Conservation (phyloP, 2,113 vertebrate genomes). For the Phaethon lepturus region DNA sequence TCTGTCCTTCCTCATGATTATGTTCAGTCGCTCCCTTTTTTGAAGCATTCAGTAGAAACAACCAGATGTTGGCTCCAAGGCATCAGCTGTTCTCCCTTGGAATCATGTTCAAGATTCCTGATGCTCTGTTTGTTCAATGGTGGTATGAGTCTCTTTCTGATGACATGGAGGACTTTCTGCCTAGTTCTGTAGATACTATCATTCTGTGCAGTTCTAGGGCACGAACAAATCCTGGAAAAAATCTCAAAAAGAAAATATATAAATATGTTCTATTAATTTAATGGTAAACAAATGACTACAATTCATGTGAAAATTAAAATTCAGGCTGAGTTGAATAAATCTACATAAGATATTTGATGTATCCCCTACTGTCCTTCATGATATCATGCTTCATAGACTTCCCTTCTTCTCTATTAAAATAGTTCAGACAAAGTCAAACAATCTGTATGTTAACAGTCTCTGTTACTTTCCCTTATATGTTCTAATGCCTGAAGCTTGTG, state of each 20-base stretch:
- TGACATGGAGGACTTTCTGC: not conserved
- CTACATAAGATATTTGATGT: fast-evolving
- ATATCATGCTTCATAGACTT: not conserved
- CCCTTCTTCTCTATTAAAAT: not conserved
- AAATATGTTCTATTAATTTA: not conserved
- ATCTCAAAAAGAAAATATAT: not conserved
- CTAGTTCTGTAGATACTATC: not conserved
- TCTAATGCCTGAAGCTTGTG: not conserved
- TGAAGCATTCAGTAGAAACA: not conserved
- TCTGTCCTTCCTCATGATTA: not conserved
- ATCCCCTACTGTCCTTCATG: not conserved
- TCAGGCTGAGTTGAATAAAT: not conserved
- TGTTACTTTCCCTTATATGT: not conserved
- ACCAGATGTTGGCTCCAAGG: not conserved
- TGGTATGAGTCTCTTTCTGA: not conserved
- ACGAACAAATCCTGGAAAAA: not conserved
- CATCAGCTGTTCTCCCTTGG: not conserved
- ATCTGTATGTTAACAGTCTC: not conserved
- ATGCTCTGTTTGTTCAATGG: not conserved
- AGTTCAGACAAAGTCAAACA: not conserved
- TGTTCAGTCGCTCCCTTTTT: not conserved
- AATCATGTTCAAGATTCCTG: not conserved
- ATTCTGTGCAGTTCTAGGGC: not conserved
- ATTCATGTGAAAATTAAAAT: not conserved
- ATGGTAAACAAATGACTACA: not conserved